phyloP scores from a whole-genome alignment of 37 sponge, comb jelly and placozoan genomes.

The Petrosia ficiformis region DNA sequence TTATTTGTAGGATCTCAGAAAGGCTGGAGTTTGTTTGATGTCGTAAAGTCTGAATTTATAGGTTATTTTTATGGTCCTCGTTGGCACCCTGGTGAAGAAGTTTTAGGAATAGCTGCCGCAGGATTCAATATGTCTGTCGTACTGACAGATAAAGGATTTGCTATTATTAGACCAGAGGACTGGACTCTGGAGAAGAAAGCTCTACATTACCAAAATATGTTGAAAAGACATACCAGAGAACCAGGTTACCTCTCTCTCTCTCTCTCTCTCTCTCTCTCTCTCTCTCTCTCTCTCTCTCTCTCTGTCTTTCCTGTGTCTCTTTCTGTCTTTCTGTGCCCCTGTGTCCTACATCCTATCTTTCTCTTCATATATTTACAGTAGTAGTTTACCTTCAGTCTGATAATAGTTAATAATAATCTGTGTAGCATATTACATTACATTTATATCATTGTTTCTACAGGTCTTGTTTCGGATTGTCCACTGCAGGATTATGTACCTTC shows the following conservation, averaged over 20 bases:
- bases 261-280: slow-evolving; percentile 6
- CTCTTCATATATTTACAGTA: no score
- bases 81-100: slow-evolving; percentile 60
- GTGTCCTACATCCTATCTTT: no score
- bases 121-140: slow-evolving; percentile 29
- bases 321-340: no score
- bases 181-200: slow-evolving; percentile 80
- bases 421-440: not conserved
- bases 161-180: slow-evolving; percentile 45
- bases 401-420: no score
- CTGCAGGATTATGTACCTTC: slow-evolving; percentile 39
- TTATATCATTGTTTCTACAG: slow-evolving; percentile 4
- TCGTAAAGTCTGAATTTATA: slow-evolving; percentile 31
- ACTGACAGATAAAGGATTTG: slow-evolving; percentile 53
- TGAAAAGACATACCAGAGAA: slow-evolving; percentile 57
- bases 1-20: slow-evolving; percentile 54
- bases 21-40: slow-evolving; percentile 63
- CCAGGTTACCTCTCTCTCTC: slow-evolving; percentile 63
- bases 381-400: no score
- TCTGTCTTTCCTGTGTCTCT: not conserved
- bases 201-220: slow-evolving; percentile 65
- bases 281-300: not conserved
- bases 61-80: slow-evolving; percentile 64
- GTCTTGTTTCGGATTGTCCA: slow-evolving; percentile 71
- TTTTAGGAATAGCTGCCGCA: slow-evolving; percentile 10